These are phyloP conservation scores for Sinosuthora webbiana DNA, from an alignment of 2,113 vertebrate genomes.

Conservation along the genomic window DNA sequence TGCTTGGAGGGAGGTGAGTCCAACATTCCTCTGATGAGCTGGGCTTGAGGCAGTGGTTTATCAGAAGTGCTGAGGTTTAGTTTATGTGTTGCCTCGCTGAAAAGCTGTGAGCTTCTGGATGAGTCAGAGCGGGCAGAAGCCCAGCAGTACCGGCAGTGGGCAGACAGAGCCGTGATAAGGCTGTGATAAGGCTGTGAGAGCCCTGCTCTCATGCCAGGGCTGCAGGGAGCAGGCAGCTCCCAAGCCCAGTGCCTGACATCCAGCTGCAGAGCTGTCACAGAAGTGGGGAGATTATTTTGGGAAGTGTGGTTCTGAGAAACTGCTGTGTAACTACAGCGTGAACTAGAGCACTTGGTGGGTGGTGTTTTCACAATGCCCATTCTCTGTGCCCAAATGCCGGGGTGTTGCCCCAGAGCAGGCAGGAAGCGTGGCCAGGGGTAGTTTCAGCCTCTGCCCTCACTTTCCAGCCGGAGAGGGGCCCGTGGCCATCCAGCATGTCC, in stretches of 20 bases:
- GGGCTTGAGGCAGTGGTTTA: not conserved
- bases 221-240: not conserved
- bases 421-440: not conserved
- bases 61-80: not conserved
- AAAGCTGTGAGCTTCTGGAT: not conserved
- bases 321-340: not conserved
- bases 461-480: not conserved
- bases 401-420: not conserved
- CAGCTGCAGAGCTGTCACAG: not conserved
- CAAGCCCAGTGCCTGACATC: not conserved
- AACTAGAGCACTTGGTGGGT: not conserved
- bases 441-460: not conserved
- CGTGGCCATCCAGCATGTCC: accelerated
- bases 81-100: not conserved
- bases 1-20: not conserved
- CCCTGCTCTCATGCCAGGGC: not conserved
- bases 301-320: not conserved
- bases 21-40: not conserved
- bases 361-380: not conserved
- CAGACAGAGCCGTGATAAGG: not conserved
- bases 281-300: not conserved
- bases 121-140: not conserved
- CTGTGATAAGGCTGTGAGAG: not conserved
- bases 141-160: not conserved
- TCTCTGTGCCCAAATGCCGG: not conserved